These are phyloP conservation scores for Balaeniceps rex DNA, from an alignment of 2,113 vertebrate genomes.

Conservation along the genomic window DNA sequence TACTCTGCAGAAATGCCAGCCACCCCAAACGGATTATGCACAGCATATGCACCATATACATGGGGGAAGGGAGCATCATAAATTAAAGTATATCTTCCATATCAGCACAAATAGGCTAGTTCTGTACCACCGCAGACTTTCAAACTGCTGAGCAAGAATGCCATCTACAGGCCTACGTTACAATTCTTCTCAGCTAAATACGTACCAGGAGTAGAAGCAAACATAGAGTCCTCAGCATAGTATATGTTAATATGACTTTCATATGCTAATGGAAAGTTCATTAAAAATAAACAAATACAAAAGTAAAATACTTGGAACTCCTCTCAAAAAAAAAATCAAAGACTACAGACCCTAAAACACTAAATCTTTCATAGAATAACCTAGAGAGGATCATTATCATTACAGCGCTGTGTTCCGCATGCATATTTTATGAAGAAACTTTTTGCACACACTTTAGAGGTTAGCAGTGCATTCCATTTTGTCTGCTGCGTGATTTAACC, in stretches of 20 bases:
- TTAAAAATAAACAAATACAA: constrained; percentile 55
- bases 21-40: not conserved
- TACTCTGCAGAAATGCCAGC: not conserved
- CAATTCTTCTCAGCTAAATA: not conserved
- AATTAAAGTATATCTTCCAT: not conserved
- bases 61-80: not conserved
- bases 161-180: constrained; percentile 3
- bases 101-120: not conserved
- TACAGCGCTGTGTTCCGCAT: constrained; percentile 32
- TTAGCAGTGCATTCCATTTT: constrained; percentile 31
- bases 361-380: constrained; percentile 32
- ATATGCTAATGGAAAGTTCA: not conserved
- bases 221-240: not conserved
- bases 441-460: constrained; percentile 37
- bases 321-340: constrained; percentile 1
- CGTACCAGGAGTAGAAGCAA: not conserved
- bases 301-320: constrained; percentile 11
- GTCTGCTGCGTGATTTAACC: constrained; percentile 55
- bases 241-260: not conserved
- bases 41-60: not conserved
- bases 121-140: not conserved
- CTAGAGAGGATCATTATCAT: constrained; percentile 41
- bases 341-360: not conserved
- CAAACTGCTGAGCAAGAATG: constrained; percentile 34
- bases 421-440: constrained; percentile 64